Base-by-base conservation (phyloP, 2,888 invertebrate genomes). In the Hedychridium roseum region DNA sequence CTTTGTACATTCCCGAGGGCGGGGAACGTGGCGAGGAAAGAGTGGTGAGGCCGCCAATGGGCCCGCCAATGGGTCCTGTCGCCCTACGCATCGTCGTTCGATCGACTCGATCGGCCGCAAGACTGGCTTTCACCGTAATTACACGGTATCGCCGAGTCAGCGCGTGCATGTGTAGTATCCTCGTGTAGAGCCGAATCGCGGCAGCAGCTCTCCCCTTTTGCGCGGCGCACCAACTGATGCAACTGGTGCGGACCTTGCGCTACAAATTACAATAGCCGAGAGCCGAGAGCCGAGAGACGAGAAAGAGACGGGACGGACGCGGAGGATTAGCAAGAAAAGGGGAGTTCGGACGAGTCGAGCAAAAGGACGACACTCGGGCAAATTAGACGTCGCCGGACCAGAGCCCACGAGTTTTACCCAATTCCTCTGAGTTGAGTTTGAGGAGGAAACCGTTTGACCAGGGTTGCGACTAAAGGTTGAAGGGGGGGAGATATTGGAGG, bases 41-140 rank as follows among this genome's bases (percentile, higher is more conserved):
- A 53, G 56, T 52, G 44, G 50, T 52, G 41, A 43, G 34, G 42
- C 42, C 55, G 53, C 50, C 52, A 52, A 60, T 57, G 54, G 43
- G 39, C 47, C 41, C 46, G 30, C 46, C 48, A 15, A 36, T 18
- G 28, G 43, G 45, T 43, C 38, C 31, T 38, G 36, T 30, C 31
- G 43, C 39, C 35, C 26, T 46, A 31, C 38, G 39, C 31, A 30
- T n/a, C n/a, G n/a, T n/a, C n/a, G n/a, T n/a, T n/a, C n/a, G n/a
- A n/a, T n/a, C n/a, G n/a, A n/a, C n/a, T n/a, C 42, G 40, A 50
- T 43, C 44, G 12, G 20, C 48, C 30, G 17, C 45, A 31, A 43
- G 52, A 54, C 64, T 61, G 70, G 68, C 73, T 72, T 72, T 72
- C 73, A 68, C 72, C 70, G 60, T 72, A 71, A 73, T 73, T 71